Evolutionary conservation across 2,797 vertebrate species (phyloP).

Genomic region (Semotilus atromaculatus): DNA sequence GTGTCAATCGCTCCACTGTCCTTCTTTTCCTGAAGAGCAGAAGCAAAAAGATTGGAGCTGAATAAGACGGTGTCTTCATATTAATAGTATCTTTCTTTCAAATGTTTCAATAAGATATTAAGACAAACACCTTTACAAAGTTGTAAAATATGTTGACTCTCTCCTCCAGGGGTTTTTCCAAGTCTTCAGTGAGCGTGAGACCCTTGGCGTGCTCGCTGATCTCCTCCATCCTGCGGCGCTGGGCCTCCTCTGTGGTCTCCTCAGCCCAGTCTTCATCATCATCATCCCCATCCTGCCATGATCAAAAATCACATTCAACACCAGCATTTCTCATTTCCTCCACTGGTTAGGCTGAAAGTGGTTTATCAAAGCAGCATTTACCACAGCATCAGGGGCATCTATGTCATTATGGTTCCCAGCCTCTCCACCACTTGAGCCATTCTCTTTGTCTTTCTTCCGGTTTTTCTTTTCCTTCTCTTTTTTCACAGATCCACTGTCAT

Average conservation of each 20-base stretch:
- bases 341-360: neutral
- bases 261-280: conserved; percentile 98
- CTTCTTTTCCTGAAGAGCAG: conserved; percentile 86
- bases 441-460: conserved; percentile 97
- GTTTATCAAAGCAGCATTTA: conserved; percentile 68
- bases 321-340: neutral
- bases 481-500: conserved; percentile 89
- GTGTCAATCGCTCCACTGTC: conserved; percentile 88
- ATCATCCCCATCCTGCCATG: conserved; percentile 82
- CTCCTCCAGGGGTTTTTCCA: conserved; percentile 94
- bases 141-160: conserved; percentile 96
- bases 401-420: conserved; percentile 83
- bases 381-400: conserved; percentile 88
- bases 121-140: conserved; percentile 90
- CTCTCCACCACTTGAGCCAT: conserved; percentile 89
- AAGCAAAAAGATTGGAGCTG: neutral
- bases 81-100: neutral
- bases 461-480: conserved; percentile 99
- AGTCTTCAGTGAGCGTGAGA: conserved; percentile 93
- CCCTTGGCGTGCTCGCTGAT: conserved; percentile 98
- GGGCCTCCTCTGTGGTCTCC: conserved; percentile 97
- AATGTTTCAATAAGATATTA: neutral
- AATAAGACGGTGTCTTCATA: neutral
- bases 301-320: neutral
- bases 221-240: conserved; percentile 96